A percentile compares a stretch with the other conserved stretches of the same genome.
Evolutionary conservation across 2,797 vertebrate species (phyloP).

Genomic region (Malurus leucopterus): DNA sequence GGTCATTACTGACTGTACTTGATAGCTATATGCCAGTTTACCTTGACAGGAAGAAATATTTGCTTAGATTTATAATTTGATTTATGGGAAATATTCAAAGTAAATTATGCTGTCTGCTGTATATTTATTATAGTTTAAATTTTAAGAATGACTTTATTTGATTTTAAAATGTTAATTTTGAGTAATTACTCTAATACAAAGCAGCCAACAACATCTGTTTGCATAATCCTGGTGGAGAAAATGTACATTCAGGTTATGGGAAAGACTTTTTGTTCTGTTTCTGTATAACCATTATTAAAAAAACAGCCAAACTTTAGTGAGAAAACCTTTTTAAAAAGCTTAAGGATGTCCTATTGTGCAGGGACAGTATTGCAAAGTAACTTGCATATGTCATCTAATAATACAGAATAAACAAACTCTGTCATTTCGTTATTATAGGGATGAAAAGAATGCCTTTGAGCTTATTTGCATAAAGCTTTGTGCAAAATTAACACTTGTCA

Average conservation of each 20-base stretch:
- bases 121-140: slow-evolving; percentile 74
- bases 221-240: slow-evolving; percentile 61
- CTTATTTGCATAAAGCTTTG: slow-evolving; percentile 87
- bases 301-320: slow-evolving; percentile 53
- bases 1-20: slow-evolving; percentile 76
- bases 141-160: slow-evolving; percentile 73
- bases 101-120: slow-evolving; percentile 69
- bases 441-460: slow-evolving; percentile 85
- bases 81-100: slow-evolving; percentile 68
- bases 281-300: slow-evolving; percentile 47
- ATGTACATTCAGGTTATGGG: slow-evolving; percentile 54
- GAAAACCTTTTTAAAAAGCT: slow-evolving; percentile 61
- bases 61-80: slow-evolving; percentile 74
- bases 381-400: slow-evolving; percentile 84
- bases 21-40: slow-evolving; percentile 73
- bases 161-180: slow-evolving; percentile 77
- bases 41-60: slow-evolving; percentile 76
- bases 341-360: slow-evolving; percentile 70
- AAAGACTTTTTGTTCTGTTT: slow-evolving; percentile 63
- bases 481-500: slow-evolving; percentile 84
- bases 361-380: slow-evolving; percentile 71
- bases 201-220: slow-evolving; percentile 69
- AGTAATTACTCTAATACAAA: slow-evolving; percentile 73
- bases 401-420: slow-evolving; percentile 86
- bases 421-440: slow-evolving; percentile 84